Percentiles rank a stretch among this genome's conserved stretches.
These are phyloP conservation scores for Netelia virgata DNA, from an alignment of 2,888 invertebrate species.

Conservation along the genomic window DNA sequence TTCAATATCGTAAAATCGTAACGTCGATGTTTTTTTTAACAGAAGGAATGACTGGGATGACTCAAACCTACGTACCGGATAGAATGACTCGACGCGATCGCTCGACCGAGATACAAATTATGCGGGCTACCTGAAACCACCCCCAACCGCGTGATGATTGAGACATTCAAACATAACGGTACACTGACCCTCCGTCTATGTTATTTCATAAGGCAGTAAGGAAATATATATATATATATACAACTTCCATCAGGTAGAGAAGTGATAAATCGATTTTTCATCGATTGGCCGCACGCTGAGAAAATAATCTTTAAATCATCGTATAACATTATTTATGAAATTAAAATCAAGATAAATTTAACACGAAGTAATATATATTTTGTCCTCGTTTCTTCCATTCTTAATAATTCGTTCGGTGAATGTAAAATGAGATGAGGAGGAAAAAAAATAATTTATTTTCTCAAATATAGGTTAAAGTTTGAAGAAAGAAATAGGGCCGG, in stretches of 20 bases:
- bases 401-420: not conserved
- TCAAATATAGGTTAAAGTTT: not conserved
- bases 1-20: slow-evolving; percentile 14
- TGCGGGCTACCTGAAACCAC: slow-evolving; percentile 50
- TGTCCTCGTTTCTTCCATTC: too few relatives aligned
- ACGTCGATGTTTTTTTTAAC: not conserved
- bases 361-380: too few relatives aligned
- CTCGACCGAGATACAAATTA: slow-evolving; percentile 50
- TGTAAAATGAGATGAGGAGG: not conserved
- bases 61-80: not conserved
- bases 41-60: slow-evolving; percentile 11
- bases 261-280: too few relatives aligned
- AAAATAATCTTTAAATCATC: not conserved
- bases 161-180: slow-evolving; percentile 44
- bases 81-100: slow-evolving; percentile 54
- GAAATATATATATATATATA: not conserved
- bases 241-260: too few relatives aligned
- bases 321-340: not conserved
- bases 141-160: slow-evolving; percentile 58
- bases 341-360: not conserved
- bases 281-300: too few relatives aligned
- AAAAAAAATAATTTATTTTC: not conserved
- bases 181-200: slow-evolving; percentile 15
- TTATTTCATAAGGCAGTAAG: not conserved
- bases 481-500: not conserved